Evolutionary conservation across 2,113 vertebrate genomes (phyloP), one percentile per base, ranked within the genome.

Genomic region (Neotragus pygmaeus): DNA sequence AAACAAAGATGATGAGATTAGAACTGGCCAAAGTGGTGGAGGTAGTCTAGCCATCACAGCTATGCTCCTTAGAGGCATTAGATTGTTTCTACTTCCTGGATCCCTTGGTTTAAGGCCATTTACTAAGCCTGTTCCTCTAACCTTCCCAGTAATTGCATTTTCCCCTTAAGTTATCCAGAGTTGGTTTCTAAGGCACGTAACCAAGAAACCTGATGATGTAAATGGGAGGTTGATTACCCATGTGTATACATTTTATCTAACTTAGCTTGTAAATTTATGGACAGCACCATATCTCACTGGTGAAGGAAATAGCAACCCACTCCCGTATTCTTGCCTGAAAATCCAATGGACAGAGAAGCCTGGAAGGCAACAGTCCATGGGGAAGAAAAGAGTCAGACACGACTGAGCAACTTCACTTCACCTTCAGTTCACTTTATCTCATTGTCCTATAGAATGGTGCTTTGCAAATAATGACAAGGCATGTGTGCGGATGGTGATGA

Each of bases 171-270:
- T 49, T 36, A 89, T 19, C 47, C 45, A 83, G 28, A 93, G 64
- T 70, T 90, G 47, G 39, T 90, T 94, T 90, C 89, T 23, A 58
- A 96, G 91, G 36, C 60, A 51, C 4, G 33, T 12, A 45, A 28
- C 13, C 47, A 28, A 60, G 51, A 94, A 58, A 55, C 5, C 33
- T 45, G 78, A 43, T 60, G 14, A 28, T 13, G 17, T 8, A n/a
- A 19, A 36, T 7, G 5, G 64, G 30, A 27, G 1, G 17, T 62
- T 23, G 21, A 47, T 92, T 36, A 80, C 30, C 30, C 6, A 39
- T 2, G 9, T 21, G 7, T 13, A 10, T 19, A 21, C 33, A 16
- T 83, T 85, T 93, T 49, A 36, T 36, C 66, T 66, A 12, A 60
- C 19, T 60, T 55, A 84, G 64, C 30, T 14, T 47, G 5, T 57